Evolutionary conservation across 2,113 vertebrate species (phyloP).

Genomic region (Platanista minor): DNA sequence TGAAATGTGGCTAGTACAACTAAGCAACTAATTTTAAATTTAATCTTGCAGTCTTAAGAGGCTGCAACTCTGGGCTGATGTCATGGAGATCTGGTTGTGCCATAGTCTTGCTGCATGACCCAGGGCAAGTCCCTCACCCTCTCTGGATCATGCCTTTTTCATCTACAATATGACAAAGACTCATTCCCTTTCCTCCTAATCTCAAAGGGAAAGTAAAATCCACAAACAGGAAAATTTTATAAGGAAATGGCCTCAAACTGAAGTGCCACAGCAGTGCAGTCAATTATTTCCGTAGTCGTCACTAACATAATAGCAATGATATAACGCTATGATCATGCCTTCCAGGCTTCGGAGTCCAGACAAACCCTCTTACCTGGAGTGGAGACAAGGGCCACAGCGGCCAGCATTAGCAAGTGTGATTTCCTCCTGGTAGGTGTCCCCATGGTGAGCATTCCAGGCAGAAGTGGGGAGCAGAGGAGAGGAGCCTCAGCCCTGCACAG

Average conservation of each 20-base stretch:
- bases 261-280: background rate
- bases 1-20: background rate
- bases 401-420: background rate
- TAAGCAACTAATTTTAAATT: background rate
- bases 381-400: background rate
- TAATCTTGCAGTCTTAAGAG: background rate
- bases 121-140: background rate
- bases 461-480: background rate
- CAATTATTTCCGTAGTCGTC: background rate
- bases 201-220: background rate
- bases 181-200: background rate
- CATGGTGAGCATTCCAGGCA: background rate
- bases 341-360: background rate
- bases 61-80: rapidly evolving
- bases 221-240: background rate
- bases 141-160: background rate
- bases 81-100: background rate
- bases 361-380: constrained; percentile 77
- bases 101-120: background rate
- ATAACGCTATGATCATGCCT: rapidly evolving
- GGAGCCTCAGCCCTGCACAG: background rate
- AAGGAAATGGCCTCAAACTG: background rate
- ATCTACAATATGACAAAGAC: background rate
- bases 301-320: background rate
- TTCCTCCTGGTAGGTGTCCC: background rate